Base-by-base conservation (phyloP, 53 echinoderm and acorn worm genomes). In the Temnopleurus reevesii region DNA sequence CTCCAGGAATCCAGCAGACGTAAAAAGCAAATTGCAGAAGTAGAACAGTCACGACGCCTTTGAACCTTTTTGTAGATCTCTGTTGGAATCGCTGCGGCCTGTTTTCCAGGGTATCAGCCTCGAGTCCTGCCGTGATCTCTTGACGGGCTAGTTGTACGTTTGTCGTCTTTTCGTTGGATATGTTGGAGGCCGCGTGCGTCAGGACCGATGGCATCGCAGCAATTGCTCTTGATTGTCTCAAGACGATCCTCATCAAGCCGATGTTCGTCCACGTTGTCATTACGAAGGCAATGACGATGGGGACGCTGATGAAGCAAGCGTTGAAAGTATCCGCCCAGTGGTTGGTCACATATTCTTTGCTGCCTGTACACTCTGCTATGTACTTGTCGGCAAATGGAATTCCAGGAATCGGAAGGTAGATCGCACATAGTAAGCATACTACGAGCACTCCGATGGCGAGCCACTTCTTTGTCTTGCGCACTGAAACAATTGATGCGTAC, bases 1-100 rank as follows among this genome's bases (percentile, higher is more conserved):
- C 53, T 2, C 81, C 81, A 5, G 81, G 81, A 30, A 81, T 81
- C 81, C 81, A 81, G 33, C 81, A 81, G 81, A 54, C 51, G 25
- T 81, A 55, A 19, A 81, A 81, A 6, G 81, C 23, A 31, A 34
- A 53, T 54, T 81, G 81, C 24, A 81, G 81, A 49, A 81, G 81
- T n/a, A 81, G 12, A 5, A 81, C 81, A 8, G 81, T 81, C 81
- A 49, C 81, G 12, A 81, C 81, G 0, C 81, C 81, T 55, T 81
- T 81, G n/a, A 54, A 81, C 29, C 35, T 26, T 27, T 12, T 8
- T 47, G 25, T 10, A 19, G 45, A 46, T 47, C 77, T 77, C 1
- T 25, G 45, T 25, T 12, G 77, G 10, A 0, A 8, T 1, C 13
- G 46, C 4, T 12, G 34, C 19, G 65, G 33, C 33, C 17, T 65